Evolutionary conservation across 2,797 vertebrate species (phyloP).

Genomic region (Orestias chungarensis): DNA sequence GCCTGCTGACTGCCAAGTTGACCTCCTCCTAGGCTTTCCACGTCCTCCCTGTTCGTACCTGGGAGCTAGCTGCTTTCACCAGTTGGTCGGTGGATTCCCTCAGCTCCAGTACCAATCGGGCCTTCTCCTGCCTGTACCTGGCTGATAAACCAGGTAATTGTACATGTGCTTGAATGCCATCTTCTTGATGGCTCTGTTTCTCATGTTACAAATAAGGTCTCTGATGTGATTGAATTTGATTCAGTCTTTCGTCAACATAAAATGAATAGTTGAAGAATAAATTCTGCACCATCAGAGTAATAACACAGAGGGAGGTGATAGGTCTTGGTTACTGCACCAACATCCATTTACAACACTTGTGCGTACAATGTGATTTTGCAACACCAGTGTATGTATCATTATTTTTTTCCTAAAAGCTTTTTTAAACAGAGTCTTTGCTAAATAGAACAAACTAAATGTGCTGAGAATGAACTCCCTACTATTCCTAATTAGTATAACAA

Average conservation of each 20-base stretch:
- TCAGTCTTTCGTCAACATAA: conserved; percentile 70
- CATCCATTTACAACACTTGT: not conserved
- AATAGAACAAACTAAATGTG: not conserved
- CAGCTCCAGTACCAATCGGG: no score
- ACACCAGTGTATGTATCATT: not conserved
- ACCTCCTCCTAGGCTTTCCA: no score
- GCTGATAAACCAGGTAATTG: not conserved
- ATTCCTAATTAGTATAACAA: not conserved
- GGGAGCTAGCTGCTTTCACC: no score
- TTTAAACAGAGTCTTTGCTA: not conserved
- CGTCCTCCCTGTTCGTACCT: no score
- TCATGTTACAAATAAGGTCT: conserved; percentile 52
- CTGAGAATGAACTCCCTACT: not conserved
- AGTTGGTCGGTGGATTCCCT: no score
- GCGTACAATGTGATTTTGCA: not conserved
- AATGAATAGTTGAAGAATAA: conserved; percentile 64
- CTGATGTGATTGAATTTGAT: conserved; percentile 70
- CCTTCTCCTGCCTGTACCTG: no score
- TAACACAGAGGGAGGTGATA: conserved; percentile 39
- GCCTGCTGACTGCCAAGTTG: no score
- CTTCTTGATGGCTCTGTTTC: conserved; percentile 31
- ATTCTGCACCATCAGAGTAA: conserved; percentile 25
- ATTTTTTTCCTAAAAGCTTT: not conserved
- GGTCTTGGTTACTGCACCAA: conserved; percentile 31
- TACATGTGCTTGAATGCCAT: conserved; percentile 10